Evolutionary conservation across 2,888 invertebrate species (phyloP), one percentile per base, ranked within the genome.

Genomic region (Trichogramma dendrolimi): DNA sequence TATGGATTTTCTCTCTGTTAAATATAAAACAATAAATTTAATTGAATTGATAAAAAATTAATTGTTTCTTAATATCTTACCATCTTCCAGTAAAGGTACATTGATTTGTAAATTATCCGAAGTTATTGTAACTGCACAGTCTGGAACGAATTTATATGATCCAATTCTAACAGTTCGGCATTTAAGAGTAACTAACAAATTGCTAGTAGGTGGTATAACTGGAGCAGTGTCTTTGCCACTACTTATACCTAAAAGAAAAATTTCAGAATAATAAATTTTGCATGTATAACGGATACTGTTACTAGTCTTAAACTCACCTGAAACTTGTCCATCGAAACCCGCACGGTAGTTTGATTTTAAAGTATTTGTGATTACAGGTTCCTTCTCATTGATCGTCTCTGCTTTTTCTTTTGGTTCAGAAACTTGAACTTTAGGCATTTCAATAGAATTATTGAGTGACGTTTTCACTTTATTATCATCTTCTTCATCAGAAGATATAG

Each of bases 151-250:
- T 81, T 89, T 88, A 76, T 92, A 91, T n/a, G 92, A 91, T 46
- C 95, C 94, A 75, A 95, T 88, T 67, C 94, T 84, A 60, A 94
- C 86, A 27, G 90, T 89, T 68, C 91, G 84, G 77, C 93, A 93
- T 14, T 81, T 79, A 8, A 91, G 73, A 53, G 83, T 79, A n/a
- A 85, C 84, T 10, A 40, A 58, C 44, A 62, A 50, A 46, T 54
- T 10, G 49, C 8, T 49, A 11, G 48, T 50, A 14, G 14, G 14
- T 14, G 14, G 14, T 14, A 14, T 14, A 14, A 14, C 14, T 14
- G 14, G 14, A 2, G 1, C 14, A 14, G 14, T 14, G 14, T 14
- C 14, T 14, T 2, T 14, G 2, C 14, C 14, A 1, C 14, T 14
- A 14, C 14, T 2, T 14, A 14, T 14, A 14, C 1, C 2, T 14